Conservation (phyloP, 2,797 vertebrate genomes). For the Alfaro cultratus region DNA sequence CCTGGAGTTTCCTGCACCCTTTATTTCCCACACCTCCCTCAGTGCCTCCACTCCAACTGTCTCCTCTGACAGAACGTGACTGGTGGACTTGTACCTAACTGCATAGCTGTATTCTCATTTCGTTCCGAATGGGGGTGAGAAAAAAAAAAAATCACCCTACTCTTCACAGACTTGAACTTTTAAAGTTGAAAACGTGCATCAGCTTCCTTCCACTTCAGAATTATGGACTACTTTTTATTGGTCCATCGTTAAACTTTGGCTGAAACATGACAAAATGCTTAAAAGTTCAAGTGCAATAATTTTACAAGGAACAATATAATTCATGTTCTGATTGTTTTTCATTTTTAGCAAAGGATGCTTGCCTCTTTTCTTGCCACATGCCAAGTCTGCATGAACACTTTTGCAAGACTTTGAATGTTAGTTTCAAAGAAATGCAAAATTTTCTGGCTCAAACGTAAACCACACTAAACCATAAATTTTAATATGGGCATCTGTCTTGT, state of each 20-base stretch:
- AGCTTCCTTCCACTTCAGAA: neutral
- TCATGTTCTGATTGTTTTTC: neutral
- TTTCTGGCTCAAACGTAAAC: slow-evolving; percentile 3
- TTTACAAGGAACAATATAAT: slow-evolving; percentile 1
- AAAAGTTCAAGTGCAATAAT: neutral
- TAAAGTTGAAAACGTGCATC: neutral
- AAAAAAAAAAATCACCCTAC: neutral
- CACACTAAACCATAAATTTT: neutral
- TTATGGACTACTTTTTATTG: slow-evolving; percentile 3
- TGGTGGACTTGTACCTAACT: neutral
- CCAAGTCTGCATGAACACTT: neutral
- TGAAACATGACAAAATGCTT: neutral
- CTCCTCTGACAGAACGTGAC: neutral
- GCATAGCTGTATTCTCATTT: neutral
- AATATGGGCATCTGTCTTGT: neutral
- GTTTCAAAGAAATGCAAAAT: neutral
- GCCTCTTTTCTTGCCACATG: neutral
- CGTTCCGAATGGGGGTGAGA: too few relatives aligned
- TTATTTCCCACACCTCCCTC: neutral
- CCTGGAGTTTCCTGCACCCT: neutral
- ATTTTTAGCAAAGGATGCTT: neutral
- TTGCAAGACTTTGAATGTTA: neutral
- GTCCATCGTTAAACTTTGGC: neutral
- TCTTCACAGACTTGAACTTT: neutral
- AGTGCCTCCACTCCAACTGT: too few relatives aligned